These are phyloP conservation scores for Equus quagga DNA, from an alignment of 2,113 vertebrate genomes.

Conservation along the genomic window DNA sequence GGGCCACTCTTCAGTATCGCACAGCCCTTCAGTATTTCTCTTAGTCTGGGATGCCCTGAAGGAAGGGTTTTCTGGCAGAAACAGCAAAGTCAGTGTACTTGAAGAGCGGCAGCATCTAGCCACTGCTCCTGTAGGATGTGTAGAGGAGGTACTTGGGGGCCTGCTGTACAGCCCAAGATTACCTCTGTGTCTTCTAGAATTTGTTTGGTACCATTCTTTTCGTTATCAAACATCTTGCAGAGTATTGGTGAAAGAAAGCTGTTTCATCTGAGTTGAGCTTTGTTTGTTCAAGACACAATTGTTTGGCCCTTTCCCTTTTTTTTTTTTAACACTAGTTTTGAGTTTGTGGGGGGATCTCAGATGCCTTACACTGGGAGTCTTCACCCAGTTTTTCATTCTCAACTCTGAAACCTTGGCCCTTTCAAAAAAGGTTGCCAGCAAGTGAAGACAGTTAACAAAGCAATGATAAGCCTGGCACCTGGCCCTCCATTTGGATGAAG, in stretches of 20 bases:
- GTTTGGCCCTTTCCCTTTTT: not conserved
- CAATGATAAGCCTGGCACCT: slow-evolving; percentile 53
- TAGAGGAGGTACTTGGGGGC: not conserved
- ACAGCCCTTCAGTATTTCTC: slow-evolving; percentile 43
- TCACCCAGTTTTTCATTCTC: slow-evolving; percentile 49
- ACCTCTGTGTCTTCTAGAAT: not conserved
- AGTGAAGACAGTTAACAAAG: slow-evolving; percentile 59
- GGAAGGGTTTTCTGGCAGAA: slow-evolving; percentile 46
- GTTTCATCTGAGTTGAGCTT: slow-evolving; percentile 34
- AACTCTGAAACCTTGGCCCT: slow-evolving; percentile 49
- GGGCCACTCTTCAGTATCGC: slow-evolving; percentile 55
- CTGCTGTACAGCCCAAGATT: not conserved
- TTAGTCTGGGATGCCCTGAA: slow-evolving; percentile 43
- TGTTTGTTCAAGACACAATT: slow-evolving; percentile 37
- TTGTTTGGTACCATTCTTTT: not conserved
- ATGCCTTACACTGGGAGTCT: not conserved
- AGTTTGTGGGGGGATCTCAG: slow-evolving; percentile 1
- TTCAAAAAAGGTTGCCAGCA: slow-evolving; percentile 51
- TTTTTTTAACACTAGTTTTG: not conserved
- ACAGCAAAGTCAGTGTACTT: not conserved
- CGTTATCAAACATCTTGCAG: not conserved
- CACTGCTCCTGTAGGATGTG: not conserved
- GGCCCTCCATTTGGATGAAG: slow-evolving; percentile 48
- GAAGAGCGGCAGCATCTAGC: not conserved
- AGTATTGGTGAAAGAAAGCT: not conserved